A percentile compares a stretch with the other conserved stretches of the same genome.
Conservation (phyloP, 1,140 invertebrate genomes). For the Vanessa tameamea region DNA sequence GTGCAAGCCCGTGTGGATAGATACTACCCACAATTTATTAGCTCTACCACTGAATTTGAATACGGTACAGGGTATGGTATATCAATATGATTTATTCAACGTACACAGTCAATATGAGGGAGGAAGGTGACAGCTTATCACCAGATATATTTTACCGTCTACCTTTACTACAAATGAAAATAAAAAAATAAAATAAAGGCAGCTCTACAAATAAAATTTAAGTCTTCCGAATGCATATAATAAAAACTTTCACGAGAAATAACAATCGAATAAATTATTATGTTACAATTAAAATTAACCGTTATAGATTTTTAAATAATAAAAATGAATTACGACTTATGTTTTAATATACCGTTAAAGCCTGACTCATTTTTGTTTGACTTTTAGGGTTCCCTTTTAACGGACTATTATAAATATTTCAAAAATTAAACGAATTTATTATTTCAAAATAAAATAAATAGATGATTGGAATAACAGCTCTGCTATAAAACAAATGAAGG, state of each 20-base stretch:
- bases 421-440: not conserved
- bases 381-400: not conserved
- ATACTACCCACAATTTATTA: no score
- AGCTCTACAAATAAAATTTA: not conserved
- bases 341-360: slow-evolving; percentile 7
- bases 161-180: no score
- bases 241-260: slow-evolving; percentile 18
- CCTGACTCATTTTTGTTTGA: not conserved
- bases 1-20: no score
- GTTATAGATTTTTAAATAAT: slow-evolving; percentile 14
- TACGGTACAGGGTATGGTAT: no score
- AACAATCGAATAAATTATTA: slow-evolving; percentile 18
- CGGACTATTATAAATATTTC: not conserved
- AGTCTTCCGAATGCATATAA: not conserved
- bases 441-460: no score
- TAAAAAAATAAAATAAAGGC: not conserved
- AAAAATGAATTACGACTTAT: slow-evolving; percentile 21
- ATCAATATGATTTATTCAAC: no score
- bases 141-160: no score
- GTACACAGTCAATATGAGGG: no score
- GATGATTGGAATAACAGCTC: no score
- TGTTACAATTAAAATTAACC: slow-evolving; percentile 18
- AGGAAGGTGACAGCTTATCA: no score
- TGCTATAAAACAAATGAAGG: no score
- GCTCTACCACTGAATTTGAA: no score